Percentiles rank a stretch among this genome's conserved stretches.
Evolutionary conservation across 2,888 invertebrate genomes (phyloP).

Genomic region (Boloria euphrosyne): DNA sequence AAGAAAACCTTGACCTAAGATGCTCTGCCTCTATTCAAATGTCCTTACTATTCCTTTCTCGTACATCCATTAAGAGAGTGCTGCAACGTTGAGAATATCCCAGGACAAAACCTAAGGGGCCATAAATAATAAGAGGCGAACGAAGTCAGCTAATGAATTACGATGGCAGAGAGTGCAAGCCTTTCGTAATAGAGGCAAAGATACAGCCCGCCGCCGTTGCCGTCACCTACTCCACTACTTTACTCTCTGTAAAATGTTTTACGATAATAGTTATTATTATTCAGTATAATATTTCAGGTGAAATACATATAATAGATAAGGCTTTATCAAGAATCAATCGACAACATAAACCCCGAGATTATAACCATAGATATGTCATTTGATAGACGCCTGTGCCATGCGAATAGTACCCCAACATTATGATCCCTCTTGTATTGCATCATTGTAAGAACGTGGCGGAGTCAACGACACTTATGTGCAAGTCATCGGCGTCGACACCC

Average conservation of each 20-base stretch:
- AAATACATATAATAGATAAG: too few species aligned
- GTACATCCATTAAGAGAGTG: slow-evolving; percentile 55
- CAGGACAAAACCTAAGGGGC: slow-evolving; percentile 67
- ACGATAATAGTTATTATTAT: too few species aligned
- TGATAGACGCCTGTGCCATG: slow-evolving; percentile 47
- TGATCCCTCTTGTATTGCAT: slow-evolving; percentile 56
- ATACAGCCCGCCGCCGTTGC: slow-evolving; percentile 43
- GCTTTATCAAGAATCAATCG: too few species aligned
- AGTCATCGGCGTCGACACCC: slow-evolving; percentile 55
- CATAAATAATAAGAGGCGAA: slow-evolving; percentile 73
- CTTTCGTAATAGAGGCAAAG: slow-evolving; percentile 59
- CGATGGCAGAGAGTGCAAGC: slow-evolving; percentile 58
- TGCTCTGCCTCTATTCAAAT: slow-evolving; percentile 61
- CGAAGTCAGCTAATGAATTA: slow-evolving; percentile 76
- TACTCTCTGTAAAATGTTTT: too few species aligned
- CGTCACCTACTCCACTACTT: slow-evolving; percentile 22
- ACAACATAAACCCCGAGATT: too few species aligned
- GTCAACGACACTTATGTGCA: slow-evolving; percentile 68
- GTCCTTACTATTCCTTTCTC: slow-evolving; percentile 61
- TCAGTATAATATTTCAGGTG: too few species aligned
- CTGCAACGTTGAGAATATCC: slow-evolving; percentile 65
- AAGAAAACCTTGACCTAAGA: slow-evolving; percentile 62
- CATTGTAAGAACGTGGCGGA: slow-evolving; percentile 60
- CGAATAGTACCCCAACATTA: slow-evolving; percentile 61
- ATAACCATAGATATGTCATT: background rate